Evolutionary conservation across 2,888 invertebrate genomes (phyloP).

Genomic region (Synanthedon formicaeformis): DNA sequence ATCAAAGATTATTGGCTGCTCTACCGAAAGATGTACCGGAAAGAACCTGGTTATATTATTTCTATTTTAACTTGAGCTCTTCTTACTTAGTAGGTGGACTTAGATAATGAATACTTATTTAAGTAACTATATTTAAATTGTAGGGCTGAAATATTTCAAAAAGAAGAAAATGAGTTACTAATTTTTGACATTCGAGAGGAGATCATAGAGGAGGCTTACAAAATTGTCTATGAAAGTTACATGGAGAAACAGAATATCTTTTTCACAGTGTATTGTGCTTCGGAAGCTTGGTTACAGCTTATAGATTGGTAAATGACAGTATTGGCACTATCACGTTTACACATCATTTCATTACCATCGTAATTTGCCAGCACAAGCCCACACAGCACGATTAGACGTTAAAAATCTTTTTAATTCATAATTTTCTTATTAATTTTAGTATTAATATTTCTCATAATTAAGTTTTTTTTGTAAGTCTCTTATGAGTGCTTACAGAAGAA

Average conservation of each 20-base stretch:
- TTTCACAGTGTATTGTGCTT: slow-evolving; percentile 50
- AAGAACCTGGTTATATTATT: slow-evolving; percentile 37
- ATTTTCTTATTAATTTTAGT: too few species aligned
- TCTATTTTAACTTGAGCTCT: too few species aligned
- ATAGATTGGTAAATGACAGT: slow-evolving; percentile 37
- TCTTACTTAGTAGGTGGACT: neutral
- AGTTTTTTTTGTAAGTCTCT: too few species aligned
- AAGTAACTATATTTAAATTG: neutral
- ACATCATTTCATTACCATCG: too few species aligned
- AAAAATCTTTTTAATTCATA: too few species aligned
- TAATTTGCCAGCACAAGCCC: too few species aligned
- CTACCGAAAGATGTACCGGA: slow-evolving; percentile 55
- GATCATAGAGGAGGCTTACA: slow-evolving; percentile 40
- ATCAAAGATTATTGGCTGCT: slow-evolving; percentile 34
- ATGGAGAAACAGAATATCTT: slow-evolving; percentile 42
- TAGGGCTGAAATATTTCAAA: slow-evolving; percentile 55
- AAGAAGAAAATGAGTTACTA: slow-evolving; percentile 51
- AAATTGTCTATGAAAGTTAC: slow-evolving; percentile 37
- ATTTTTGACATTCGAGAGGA: slow-evolving; percentile 56
- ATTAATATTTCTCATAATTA: too few species aligned
- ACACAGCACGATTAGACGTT: too few species aligned
- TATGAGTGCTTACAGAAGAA: too few species aligned
- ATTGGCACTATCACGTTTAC: too few species aligned
- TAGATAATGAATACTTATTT: neutral
- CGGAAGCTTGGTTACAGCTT: slow-evolving; percentile 50